Evolutionary conservation across 2,113 vertebrate species (phyloP).

Genomic region (Rhipidura dahli): DNA sequence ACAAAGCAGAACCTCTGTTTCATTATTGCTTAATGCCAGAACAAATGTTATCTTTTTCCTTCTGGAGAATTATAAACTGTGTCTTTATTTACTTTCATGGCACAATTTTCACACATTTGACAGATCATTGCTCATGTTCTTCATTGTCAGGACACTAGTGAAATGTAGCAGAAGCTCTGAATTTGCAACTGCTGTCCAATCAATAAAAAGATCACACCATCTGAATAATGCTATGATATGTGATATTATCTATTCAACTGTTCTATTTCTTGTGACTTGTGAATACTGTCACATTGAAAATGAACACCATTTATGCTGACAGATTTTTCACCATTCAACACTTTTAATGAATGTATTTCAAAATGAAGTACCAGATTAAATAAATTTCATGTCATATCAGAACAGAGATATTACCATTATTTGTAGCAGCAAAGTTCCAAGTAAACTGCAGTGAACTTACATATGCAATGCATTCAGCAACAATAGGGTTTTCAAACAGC

Average conservation of each 20-base stretch:
- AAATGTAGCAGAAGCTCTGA: conserved; percentile 70
- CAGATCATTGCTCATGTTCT: conserved; percentile 66
- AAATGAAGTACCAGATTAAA: conserved; percentile 62
- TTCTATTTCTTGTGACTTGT: conserved; percentile 41
- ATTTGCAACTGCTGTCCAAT: conserved; percentile 45
- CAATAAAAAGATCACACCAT: conserved; percentile 35
- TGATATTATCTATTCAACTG: conserved; percentile 49
- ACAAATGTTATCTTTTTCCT: conserved; percentile 63
- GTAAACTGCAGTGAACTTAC: conserved; percentile 61
- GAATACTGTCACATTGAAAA: conserved; percentile 60
- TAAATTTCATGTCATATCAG: conserved; percentile 60
- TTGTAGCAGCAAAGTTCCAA: conserved; percentile 40
- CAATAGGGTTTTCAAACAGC: conserved; percentile 48
- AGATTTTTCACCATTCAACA: conserved; percentile 28
- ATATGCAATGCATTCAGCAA: conserved; percentile 33
- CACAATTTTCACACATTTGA: conserved; percentile 60
- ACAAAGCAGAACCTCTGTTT: conserved; percentile 43
- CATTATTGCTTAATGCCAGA: conserved; percentile 65
- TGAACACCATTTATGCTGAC: conserved; percentile 51
- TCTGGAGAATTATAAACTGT: conserved; percentile 61
- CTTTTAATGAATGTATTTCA: conserved; percentile 67
- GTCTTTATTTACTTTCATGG: conserved; percentile 71
- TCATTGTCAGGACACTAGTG: conserved; percentile 70
- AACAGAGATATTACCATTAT: conserved; percentile 61
- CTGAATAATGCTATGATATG: conserved; percentile 25